Percentiles rank a stretch among this genome's conserved stretches.
phyloP scores from a whole-genome alignment of 2,113 vertebrate species.

The Chitala chitala region DNA sequence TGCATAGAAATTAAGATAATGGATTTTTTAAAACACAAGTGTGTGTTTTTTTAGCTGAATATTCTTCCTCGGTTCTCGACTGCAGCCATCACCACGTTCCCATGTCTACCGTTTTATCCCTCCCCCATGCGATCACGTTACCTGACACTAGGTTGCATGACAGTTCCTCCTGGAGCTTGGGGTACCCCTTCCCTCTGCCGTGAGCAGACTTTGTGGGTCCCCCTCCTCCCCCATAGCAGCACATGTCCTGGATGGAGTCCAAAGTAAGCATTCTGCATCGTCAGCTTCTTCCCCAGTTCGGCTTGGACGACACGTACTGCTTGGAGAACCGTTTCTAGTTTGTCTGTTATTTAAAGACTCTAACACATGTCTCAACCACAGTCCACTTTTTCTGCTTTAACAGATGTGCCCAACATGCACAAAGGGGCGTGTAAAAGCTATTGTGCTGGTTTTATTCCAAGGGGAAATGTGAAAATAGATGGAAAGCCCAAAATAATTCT shows the following conservation, averaged over 20 bases:
- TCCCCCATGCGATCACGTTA: too few species aligned
- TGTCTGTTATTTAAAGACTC: background rate
- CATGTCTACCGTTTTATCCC: too few species aligned
- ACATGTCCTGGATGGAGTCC: background rate
- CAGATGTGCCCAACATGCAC: constrained; percentile 1
- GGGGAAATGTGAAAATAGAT: constrained; percentile 11
- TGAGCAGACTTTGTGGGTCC: too few species aligned
- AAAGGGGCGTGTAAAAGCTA: background rate
- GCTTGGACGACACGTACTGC: background rate
- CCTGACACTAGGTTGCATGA: too few species aligned
- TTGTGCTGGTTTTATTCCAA: background rate
- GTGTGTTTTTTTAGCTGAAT: too few species aligned
- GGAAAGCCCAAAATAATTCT: constrained; percentile 9
- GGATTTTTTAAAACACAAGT: too few species aligned
- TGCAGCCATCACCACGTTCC: too few species aligned
- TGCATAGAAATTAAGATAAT: too few species aligned
- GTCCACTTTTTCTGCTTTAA: background rate
- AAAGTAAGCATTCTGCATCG: background rate
- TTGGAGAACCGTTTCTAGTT: background rate
- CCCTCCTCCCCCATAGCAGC: background rate
- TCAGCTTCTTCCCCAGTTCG: background rate
- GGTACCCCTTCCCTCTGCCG: too few species aligned
- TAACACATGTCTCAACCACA: background rate
- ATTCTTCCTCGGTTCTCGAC: too few species aligned
- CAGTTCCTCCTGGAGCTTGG: too few species aligned